Percentiles rank a stretch among this genome's conserved stretches.
These are phyloP conservation scores for Catocala fraxini DNA, from an alignment of 2,888 invertebrate species.

Conservation along the genomic window DNA sequence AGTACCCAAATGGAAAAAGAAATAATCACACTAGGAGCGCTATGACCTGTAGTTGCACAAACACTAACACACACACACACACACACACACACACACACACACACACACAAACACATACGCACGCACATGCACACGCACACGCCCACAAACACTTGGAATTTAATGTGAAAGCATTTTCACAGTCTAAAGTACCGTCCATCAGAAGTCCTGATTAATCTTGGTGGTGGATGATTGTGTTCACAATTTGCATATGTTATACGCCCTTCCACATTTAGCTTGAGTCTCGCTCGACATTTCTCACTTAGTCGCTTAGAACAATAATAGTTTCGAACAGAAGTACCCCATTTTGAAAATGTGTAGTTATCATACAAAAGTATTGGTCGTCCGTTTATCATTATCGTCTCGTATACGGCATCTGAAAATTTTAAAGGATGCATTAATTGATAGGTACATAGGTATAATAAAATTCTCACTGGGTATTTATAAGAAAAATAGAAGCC, in stretches of 20 bases:
- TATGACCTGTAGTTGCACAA: no score
- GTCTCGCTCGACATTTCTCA: constrained; percentile 29
- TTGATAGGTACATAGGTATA: no score
- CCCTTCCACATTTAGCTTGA: constrained; percentile 31
- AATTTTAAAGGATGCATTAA: neutral
- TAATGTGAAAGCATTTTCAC: neutral
- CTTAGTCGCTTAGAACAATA: constrained; percentile 34
- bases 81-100: no score
- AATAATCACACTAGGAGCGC: no score
- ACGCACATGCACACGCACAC: no score
- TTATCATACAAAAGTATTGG: constrained; percentile 2
- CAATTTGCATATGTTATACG: constrained; percentile 22
- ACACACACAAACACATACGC: no score
- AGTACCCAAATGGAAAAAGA: no score
- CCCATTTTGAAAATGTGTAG: constrained; percentile 37
- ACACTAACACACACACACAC: no score
- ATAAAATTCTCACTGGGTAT: neutral
- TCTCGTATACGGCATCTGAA: neutral
- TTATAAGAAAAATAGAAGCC: no score
- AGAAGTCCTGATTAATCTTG: constrained; percentile 3
- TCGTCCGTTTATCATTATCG: constrained; percentile 15
- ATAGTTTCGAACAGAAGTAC: constrained; percentile 18
- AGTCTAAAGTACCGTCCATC: constrained; percentile 16
- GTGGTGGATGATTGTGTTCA: constrained; percentile 54
- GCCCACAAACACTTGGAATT: no score